These are phyloP conservation scores for Varanus komodoensis DNA, from an alignment of 2,113 vertebrate genomes.

Conservation along the genomic window DNA sequence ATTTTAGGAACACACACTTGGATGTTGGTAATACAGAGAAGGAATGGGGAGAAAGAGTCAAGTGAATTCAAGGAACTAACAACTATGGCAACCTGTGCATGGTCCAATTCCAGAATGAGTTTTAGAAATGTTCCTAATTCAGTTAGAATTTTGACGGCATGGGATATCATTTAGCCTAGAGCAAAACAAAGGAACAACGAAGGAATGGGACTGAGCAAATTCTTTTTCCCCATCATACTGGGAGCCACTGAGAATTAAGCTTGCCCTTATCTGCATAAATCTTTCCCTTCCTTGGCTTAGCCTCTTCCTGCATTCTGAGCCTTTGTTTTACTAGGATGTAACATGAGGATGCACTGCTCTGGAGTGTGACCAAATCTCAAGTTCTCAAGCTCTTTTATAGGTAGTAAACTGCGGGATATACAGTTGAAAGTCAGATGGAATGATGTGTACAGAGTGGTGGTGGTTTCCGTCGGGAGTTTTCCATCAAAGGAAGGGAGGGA, in stretches of 20 bases:
- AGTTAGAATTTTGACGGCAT: background rate
- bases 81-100: background rate
- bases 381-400: background rate
- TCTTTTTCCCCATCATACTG: background rate
- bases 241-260: background rate
- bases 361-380: background rate
- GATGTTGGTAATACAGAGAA: background rate
- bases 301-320: background rate
- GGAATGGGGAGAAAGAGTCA: background rate
- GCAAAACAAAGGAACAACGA: background rate
- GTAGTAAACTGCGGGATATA: background rate
- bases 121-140: background rate
- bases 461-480: background rate
- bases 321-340: background rate
- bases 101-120: background rate
- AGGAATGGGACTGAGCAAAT: background rate
- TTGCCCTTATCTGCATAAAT: background rate
- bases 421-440: background rate
- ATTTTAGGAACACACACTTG: too few relatives aligned
- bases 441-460: too few relatives aligned
- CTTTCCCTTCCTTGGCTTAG: background rate
- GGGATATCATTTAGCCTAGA: background rate
- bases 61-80: background rate
- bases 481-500: background rate
- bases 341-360: background rate